Conservation (phyloP, 2,888 invertebrate species). For the Volucella bombylans region DNA sequence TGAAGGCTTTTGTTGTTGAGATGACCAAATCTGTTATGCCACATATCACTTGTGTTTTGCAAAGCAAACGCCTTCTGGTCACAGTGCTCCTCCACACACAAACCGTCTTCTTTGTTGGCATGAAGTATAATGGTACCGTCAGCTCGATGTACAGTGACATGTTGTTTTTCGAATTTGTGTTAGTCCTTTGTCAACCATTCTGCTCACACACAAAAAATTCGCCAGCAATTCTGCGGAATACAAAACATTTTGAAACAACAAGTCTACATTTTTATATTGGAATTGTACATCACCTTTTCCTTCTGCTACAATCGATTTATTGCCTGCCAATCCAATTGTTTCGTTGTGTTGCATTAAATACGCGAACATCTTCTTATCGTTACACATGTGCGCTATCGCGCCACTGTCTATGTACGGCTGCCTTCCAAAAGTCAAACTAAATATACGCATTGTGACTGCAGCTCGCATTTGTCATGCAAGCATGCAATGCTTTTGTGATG, state of each 20-base stretch:
- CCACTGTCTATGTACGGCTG: constrained; percentile 59
- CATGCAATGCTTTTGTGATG: too few species aligned
- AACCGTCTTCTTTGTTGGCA: constrained; percentile 23
- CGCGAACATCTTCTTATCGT: constrained; percentile 46
- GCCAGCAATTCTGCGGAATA: constrained; percentile 59
- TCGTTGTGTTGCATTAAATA: constrained; percentile 57
- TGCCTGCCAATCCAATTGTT: constrained; percentile 59
- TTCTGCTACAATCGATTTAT: constrained; percentile 63
- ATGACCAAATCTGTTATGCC: constrained; percentile 65
- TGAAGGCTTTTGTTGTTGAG: constrained; percentile 58
- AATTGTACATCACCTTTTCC: constrained; percentile 67
- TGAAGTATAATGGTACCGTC: constrained; percentile 34
- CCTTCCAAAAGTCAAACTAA: too few species aligned
- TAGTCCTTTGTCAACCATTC: constrained; percentile 66
- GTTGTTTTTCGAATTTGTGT: constrained; percentile 52
- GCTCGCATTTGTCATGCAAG: too few species aligned
- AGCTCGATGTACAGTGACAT: constrained; percentile 39
- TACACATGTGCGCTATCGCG: constrained; percentile 28
- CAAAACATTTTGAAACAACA: constrained; percentile 64
- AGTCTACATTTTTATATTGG: constrained; percentile 54
- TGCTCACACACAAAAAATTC: constrained; percentile 69
- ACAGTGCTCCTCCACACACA: constrained; percentile 19
- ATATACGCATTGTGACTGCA: too few species aligned
- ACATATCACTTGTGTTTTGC: constrained; percentile 31
- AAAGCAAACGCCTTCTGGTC: constrained; percentile 22